phyloP scores from a whole-genome alignment of 1,140 invertebrate genomes.

The Capitella teleta region DNA sequence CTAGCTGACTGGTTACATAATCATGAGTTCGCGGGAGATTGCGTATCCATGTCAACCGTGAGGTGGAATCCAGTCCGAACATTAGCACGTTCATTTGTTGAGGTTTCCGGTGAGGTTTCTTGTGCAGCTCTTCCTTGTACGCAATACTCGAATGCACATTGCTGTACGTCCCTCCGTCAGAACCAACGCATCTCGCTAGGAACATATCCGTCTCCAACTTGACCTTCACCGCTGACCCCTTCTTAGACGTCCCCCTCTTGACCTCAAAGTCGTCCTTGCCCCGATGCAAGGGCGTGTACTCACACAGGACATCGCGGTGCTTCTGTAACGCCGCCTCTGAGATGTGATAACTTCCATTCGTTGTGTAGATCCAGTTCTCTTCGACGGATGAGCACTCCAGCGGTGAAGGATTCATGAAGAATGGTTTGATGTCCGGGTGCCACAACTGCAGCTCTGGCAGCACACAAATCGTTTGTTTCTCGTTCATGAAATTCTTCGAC shows the following conservation, averaged over 20 bases:
- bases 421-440: background rate
- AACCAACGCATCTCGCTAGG: background rate
- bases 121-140: background rate
- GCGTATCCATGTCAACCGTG: slow-evolving; percentile 71
- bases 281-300: slow-evolving; percentile 1
- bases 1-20: slow-evolving; percentile 59
- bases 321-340: slow-evolving; percentile 4
- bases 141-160: slow-evolving; percentile 1
- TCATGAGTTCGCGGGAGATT: slow-evolving; percentile 70
- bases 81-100: slow-evolving; percentile 63
- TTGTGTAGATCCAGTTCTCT: slow-evolving; percentile 9
- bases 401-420: slow-evolving; percentile 2
- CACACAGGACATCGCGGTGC: slow-evolving; percentile 5
- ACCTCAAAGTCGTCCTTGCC: slow-evolving; percentile 5
- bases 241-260: too few relatives aligned
- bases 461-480: background rate
- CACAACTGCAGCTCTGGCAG: background rate
- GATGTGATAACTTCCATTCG: slow-evolving; percentile 9
- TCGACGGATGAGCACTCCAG: slow-evolving; percentile 2
- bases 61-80: slow-evolving; percentile 83
- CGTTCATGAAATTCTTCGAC: too few relatives aligned
- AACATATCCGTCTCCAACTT: slow-evolving; percentile 1
- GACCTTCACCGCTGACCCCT: too few relatives aligned
- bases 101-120: background rate
- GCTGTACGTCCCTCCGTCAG: background rate